Evolutionary conservation across 2,888 invertebrate genomes (phyloP), one percentile per base, ranked within the genome.

Genomic region (Cantharis rustica): DNA sequence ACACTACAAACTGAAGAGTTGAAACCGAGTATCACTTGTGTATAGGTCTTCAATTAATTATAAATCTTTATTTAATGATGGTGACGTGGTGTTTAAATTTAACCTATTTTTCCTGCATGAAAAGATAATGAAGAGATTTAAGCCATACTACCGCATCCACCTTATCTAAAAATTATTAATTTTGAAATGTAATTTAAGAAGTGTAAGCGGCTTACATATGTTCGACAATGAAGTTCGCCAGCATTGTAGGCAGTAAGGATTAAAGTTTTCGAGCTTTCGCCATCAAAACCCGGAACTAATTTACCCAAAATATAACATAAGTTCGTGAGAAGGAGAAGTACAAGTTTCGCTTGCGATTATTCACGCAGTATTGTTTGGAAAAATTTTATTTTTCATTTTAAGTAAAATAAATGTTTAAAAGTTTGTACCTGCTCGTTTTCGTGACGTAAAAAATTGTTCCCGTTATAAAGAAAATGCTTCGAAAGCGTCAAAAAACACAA

Each of bases 401-500:
- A 47, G 47, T 47, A 47, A 47, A 47, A 47, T 47, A 47, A 47
- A 47, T 47, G 47, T n/a, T 47, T n/a, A n/a, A 47, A 47, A 47
- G 47, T 74, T 75, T 75, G 27, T 66, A 71, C 71, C 68, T 75
- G 75, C 68, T 63, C 27, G 27, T 68, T 73, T n/a, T 15, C 10
- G 17, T 47, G 16, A 11, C 11, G 63, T 66, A 71, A 71, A 71
- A 75, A 75, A 75, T 75, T 62, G 74, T 64, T 70, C 27, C 66
- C 74, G 70, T 74, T 74, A 74, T 26, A 66, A 61, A 66, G 68
- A 68, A 69, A 75, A 75, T 31, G 68, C 71, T 68, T 16, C 10
- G 16, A 31, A 62, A 69, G 63, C 27, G 27, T 61, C 20, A 69
- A 75, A 80, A 74, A 80, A 76, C 80, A 80, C 73, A 73, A 79